A percentile compares a stretch with the other conserved stretches of the same genome.
Evolutionary conservation across 2,888 invertebrate genomes (phyloP).

Genomic region (Zhuqinia jingwanae): DNA sequence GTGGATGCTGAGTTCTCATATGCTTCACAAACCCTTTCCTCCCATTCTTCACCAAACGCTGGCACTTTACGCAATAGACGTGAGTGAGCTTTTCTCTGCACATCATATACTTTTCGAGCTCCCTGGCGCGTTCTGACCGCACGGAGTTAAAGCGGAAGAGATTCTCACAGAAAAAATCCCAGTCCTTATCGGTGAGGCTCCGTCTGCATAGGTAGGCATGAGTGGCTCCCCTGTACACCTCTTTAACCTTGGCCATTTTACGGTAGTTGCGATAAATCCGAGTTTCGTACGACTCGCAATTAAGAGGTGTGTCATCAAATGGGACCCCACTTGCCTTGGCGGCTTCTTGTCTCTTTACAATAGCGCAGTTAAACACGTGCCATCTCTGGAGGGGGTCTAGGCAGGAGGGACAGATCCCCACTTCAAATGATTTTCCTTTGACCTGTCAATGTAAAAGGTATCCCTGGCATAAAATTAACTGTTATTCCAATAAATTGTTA

Average conservation of each 20-base stretch:
- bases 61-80: constrained; percentile 76
- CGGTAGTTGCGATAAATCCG: constrained; percentile 76
- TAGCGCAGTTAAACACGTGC: constrained; percentile 76
- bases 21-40: constrained; percentile 76
- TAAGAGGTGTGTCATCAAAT: constrained; percentile 67
- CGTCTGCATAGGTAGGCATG: constrained; percentile 75
- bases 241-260: constrained; percentile 77
- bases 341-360: constrained; percentile 73
- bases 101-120: constrained; percentile 76
- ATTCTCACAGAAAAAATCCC: constrained; percentile 78
- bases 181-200: constrained; percentile 76
- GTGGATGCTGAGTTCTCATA: constrained; percentile 74
- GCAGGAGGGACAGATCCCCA: constrained; percentile 76
- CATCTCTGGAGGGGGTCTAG: constrained; percentile 77
- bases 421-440: constrained; percentile 62
- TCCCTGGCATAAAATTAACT: too few species aligned
- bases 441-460: constrained; percentile 36
- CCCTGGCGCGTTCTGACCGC: constrained; percentile 76
- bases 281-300: constrained; percentile 69
- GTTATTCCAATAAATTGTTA: too few species aligned
- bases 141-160: constrained; percentile 77
- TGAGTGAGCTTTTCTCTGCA: constrained; percentile 76
- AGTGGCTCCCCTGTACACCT: constrained; percentile 75
- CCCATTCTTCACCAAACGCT: constrained; percentile 74
- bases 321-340: constrained; percentile 42